Evolutionary conservation across 2,113 vertebrate genomes (phyloP).

Genomic region (Daubentonia madagascariensis): DNA sequence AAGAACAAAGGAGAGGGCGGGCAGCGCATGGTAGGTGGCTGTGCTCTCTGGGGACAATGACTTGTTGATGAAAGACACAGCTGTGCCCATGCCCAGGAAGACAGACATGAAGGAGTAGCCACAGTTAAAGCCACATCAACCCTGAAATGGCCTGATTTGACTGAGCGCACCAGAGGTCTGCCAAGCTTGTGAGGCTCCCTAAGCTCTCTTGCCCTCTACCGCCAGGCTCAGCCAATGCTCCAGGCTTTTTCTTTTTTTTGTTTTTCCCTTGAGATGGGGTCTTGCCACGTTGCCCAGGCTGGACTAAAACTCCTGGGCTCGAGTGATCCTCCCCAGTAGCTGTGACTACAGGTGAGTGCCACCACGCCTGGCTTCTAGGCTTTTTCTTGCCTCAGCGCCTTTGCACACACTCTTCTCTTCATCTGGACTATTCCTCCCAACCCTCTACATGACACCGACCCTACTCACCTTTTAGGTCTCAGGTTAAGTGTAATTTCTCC

Average conservation of each 20-base stretch:
- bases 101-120: rapidly evolving
- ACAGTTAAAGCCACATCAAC: rapidly evolving
- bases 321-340: background rate
- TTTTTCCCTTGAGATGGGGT: background rate
- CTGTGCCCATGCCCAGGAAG: background rate
- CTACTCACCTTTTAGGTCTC: background rate
- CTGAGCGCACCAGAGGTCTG: background rate
- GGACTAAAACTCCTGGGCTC: background rate
- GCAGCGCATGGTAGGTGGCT: rapidly evolving
- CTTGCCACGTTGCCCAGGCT: background rate
- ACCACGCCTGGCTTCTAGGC: background rate
- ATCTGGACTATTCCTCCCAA: rapidly evolving
- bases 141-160: rapidly evolving
- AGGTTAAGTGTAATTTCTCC: background rate
- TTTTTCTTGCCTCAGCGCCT: background rate
- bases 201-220: background rate
- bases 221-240: rapidly evolving
- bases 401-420: background rate
- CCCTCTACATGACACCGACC: rapidly evolving
- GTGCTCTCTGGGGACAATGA: background rate
- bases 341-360: background rate
- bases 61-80: background rate
- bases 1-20: background rate
- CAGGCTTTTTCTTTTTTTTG: background rate
- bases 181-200: background rate